Percentiles rank a stretch among this genome's conserved stretches.
These are phyloP conservation scores for Seriola aureovittata DNA, from an alignment of 2,113 vertebrate genomes.

Conservation along the genomic window DNA sequence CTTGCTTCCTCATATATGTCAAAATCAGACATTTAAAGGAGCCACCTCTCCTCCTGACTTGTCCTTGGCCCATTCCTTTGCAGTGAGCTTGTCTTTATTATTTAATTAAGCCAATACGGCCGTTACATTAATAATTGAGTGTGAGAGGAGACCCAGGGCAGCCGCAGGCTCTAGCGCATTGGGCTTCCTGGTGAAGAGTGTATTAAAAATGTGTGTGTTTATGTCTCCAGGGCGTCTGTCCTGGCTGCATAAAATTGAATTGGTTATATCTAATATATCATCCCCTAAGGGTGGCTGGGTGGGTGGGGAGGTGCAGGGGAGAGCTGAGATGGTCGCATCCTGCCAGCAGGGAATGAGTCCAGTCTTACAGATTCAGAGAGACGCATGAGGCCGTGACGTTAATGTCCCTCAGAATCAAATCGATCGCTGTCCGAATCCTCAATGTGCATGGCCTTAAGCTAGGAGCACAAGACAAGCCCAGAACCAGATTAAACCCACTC, in stretches of 20 bases:
- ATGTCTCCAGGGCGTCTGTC: constrained; percentile 86
- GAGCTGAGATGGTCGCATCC: constrained; percentile 80
- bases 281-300: constrained; percentile 81
- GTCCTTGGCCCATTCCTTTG: constrained; percentile 85
- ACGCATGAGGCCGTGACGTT: constrained; percentile 83
- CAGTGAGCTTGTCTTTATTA: constrained; percentile 86
- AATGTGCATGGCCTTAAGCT: constrained; percentile 81
- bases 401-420: constrained; percentile 87
- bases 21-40: constrained; percentile 56
- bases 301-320: constrained; percentile 54
- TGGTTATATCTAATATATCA: constrained; percentile 89
- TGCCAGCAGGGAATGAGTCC: constrained; percentile 81
- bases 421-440: constrained; percentile 84
- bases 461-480: constrained; percentile 79
- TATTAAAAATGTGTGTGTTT: constrained; percentile 90
- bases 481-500: constrained; percentile 84
- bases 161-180: constrained; percentile 79
- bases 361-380: constrained; percentile 77
- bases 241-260: constrained; percentile 88
- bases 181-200: constrained; percentile 86
- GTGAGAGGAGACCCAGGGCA: constrained; percentile 85
- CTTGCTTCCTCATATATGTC: constrained; percentile 46
- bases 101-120: constrained; percentile 87
- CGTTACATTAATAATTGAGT: constrained; percentile 89
- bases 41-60: constrained; percentile 62